Conservation (phyloP, 2,113 vertebrate genomes). For the Neopipo cinnamomea region DNA sequence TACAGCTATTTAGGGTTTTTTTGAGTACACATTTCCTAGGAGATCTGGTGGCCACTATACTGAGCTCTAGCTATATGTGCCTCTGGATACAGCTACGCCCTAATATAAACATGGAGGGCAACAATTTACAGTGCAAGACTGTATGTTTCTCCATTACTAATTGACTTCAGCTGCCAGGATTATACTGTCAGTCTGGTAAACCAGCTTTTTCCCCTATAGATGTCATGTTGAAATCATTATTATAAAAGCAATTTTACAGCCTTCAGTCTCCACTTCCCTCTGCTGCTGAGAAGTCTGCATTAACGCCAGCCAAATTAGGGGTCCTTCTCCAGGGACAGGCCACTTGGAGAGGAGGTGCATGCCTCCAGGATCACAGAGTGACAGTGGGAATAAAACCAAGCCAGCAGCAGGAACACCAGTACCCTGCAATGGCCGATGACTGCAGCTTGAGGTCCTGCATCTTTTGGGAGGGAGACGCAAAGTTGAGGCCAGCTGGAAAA, state of each 20-base stretch:
- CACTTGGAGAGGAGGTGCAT: not conserved
- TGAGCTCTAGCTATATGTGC: not conserved
- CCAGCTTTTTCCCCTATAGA: not conserved
- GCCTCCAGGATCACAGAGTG: not conserved
- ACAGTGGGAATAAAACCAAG: not conserved
- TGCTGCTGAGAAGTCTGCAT: not conserved
- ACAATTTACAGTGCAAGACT: not conserved
- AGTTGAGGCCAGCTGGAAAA: fast-evolving
- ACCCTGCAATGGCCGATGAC: not conserved
- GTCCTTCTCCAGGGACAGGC: not conserved
- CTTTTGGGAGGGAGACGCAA: not conserved
- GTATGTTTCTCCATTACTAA: not conserved
- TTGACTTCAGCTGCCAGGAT: not conserved
- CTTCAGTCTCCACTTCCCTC: not conserved
- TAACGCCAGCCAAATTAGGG: fast-evolving
- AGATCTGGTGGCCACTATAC: not conserved
- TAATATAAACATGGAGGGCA: not conserved
- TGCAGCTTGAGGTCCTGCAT: not conserved
- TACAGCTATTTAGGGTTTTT: not conserved
- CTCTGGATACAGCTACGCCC: not conserved
- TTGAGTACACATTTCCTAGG: not conserved
- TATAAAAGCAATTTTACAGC: not conserved
- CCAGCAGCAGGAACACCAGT: not conserved
- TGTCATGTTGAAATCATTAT: not conserved
- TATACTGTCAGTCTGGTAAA: not conserved